Evolutionary conservation across 2,113 vertebrate genomes (phyloP), one percentile per base, ranked within the genome.

Genomic region (Coracopsis vasa): DNA sequence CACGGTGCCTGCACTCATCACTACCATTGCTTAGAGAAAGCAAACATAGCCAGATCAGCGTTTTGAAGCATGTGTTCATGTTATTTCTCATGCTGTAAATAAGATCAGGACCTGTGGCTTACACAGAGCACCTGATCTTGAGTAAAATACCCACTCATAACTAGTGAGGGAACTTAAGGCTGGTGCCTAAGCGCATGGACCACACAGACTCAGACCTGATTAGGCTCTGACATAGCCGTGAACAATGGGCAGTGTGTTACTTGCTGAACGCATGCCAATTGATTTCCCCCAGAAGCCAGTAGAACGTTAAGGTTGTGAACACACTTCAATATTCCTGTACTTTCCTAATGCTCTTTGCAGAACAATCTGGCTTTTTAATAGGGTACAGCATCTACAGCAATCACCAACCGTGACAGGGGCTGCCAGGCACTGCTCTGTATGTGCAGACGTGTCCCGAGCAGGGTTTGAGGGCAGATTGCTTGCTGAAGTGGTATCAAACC

Each of bases 401-500:
- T 21, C 45, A 17, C 20, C 5, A 7, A 17, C 3, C 0, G 1
- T 11, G 54, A 7, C 9, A 5, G 19, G 31, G 51, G 28, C 37
- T 15, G 25, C 50, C 80, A 50, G 66, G 33, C 61, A 6, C n/a
- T 3, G 47, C 21, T 61, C 16, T 64, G 24, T 24, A 6, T 24
- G 8, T 9, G 42, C 54, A 27, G 69, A 42, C 31, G 10, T 0
- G 4, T 7, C 9, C 11, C 0, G 0, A 13, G 51, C 41, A 17
- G 61, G 60, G 29, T 20, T 12, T 23, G n/a, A 41, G 75, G 29
- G 25, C 33, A 29, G 42, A 16, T 7, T 51, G 47, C 65, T 81
- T 2, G 14, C 35, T 35, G 47, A 33, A 39, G 58, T 21, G 60
- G 2, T 16, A 24, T 9, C 41, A 27, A 29, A 16, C 35, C 1